Evolutionary conservation across 2,797 vertebrate species (phyloP).

Genomic region (Etheostoma perlongum): DNA sequence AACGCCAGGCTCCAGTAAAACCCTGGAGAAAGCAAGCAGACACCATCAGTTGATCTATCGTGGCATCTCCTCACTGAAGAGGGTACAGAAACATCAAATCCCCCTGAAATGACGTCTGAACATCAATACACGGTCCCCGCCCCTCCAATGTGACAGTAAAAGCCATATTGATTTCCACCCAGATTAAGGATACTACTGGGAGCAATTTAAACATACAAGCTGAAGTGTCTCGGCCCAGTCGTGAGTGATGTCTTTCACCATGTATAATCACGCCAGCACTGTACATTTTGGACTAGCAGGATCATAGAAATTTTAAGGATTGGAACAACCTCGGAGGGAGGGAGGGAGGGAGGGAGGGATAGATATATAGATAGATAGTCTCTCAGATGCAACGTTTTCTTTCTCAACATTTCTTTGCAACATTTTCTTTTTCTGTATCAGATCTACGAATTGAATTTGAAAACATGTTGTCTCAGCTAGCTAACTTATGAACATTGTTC

Average conservation of each 20-base stretch:
- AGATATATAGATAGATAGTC: background rate
- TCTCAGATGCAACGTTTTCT: background rate
- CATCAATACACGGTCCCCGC: slow-evolving; percentile 81
- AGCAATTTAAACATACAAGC: slow-evolving; percentile 86
- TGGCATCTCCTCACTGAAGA: slow-evolving; percentile 64
- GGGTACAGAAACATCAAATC: slow-evolving; percentile 80
- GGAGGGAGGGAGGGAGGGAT: background rate
- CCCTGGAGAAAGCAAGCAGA: slow-evolving; percentile 67
- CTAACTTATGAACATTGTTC: background rate
- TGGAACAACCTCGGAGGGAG: background rate
- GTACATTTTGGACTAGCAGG: slow-evolving; percentile 35
- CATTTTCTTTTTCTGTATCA: background rate
- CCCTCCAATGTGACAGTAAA: slow-evolving; percentile 84
- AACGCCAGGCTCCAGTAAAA: slow-evolving; percentile 56
- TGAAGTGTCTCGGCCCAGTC: slow-evolving; percentile 73
- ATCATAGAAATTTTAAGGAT: slow-evolving; percentile 33
- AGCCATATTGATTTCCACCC: slow-evolving; percentile 85
- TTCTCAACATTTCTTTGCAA: background rate
- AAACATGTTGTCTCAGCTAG: background rate
- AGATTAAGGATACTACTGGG: slow-evolving; percentile 85
- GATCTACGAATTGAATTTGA: background rate
- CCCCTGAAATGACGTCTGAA: slow-evolving; percentile 82
- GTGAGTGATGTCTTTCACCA: slow-evolving; percentile 75
- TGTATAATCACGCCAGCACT: slow-evolving; percentile 65
- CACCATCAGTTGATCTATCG: slow-evolving; percentile 71